Evolutionary conservation across 2,113 vertebrate species (phyloP), one percentile per base, ranked within the genome.

Genomic region (Campylomormyrus numenius): DNA sequence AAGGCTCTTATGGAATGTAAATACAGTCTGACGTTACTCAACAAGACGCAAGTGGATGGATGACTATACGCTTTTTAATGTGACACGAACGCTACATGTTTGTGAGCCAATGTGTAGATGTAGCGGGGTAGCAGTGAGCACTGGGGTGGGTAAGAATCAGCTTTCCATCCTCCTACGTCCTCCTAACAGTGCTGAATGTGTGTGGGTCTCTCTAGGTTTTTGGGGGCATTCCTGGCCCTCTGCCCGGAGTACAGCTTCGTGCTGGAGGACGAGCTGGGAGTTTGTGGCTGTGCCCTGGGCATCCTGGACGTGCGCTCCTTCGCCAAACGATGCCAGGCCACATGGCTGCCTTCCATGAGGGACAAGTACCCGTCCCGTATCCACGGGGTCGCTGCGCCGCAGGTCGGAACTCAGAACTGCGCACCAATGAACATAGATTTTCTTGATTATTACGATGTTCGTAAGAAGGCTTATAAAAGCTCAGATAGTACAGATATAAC

Each of bases 191-290:
- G 13, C 70, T 0, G 21, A 80, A 53, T 90, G 31, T 90, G 87
- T 91, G 46, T 91, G 86, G 89, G 42, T 85, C 49, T 91, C 48
- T 87, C 45, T 89, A 97, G 97, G 92, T 96, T 95, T 91, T 94
- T 97, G 46, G 97, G 97, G 31, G 95, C 96, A 3, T 97, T 95
- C 93, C 93, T 97, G 94, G 95, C 96, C 1, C 92, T 97, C 84
- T 96, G 96, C 92, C 96, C 97, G 0, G 97, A 97, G 93, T 97
- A 97, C 93, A 95, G 94, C 52, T 96, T 97, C 27, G 95, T 97
- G 87, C 94, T 97, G 94, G 97, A 97, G 93, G 97, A 97, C 1
- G 96, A 97, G 94, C 92, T 92, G 1, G 97, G 96, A 24, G 94
- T 93, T 0, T 97, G 96, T 0, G 96, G 97, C 89, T 97, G 96